A percentile compares a stretch with the other conserved stretches of the same genome.
Evolutionary conservation across 2,113 vertebrate species (phyloP).

Genomic region (Chlorodrepanis virens): DNA sequence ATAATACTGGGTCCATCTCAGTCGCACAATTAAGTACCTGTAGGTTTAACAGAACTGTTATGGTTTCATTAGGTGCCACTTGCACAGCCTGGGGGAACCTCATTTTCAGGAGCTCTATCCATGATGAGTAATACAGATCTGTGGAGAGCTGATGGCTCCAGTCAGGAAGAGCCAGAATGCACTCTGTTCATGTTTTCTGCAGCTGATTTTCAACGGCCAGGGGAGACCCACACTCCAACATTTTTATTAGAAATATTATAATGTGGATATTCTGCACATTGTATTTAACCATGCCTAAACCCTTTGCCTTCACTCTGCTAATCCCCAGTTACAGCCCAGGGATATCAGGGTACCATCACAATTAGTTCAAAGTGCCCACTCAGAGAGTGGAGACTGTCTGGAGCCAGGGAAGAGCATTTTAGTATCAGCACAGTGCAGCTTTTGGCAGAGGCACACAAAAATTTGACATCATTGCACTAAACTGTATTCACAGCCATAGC

Average conservation of each 20-base stretch:
- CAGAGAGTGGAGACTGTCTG: background rate
- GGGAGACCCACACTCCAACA: background rate
- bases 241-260: background rate
- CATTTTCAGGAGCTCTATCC: background rate
- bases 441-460: background rate
- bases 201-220: background rate
- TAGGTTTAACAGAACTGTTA: background rate
- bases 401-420: background rate
- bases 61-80: background rate
- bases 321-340: background rate
- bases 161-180: background rate
- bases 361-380: background rate
- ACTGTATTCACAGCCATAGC: background rate
- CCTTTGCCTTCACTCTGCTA: background rate
- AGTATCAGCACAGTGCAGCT: background rate
- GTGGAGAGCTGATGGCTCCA: background rate
- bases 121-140: background rate
- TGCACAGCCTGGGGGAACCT: background rate
- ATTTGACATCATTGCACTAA: background rate
- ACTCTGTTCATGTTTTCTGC: background rate
- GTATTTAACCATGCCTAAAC: background rate
- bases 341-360: background rate
- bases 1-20: background rate
- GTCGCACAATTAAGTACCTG: background rate
- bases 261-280: background rate